Percentiles rank a stretch among this genome's conserved stretches.
Evolutionary conservation across 2,797 vertebrate species (phyloP).

Genomic region (Sternotherus odoratus): DNA sequence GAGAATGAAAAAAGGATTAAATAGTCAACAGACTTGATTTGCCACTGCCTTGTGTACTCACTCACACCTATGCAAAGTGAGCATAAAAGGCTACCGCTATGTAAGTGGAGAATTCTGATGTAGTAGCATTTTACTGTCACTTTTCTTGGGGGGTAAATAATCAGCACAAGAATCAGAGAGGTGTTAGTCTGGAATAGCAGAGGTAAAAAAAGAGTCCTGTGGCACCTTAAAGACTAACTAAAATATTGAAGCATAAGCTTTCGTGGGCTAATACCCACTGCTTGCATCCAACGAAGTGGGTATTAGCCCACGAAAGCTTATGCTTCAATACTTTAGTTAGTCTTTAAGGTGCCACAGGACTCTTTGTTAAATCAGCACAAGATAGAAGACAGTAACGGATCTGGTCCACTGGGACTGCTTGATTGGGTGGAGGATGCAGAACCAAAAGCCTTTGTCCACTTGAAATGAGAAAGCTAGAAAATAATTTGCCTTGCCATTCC

Average conservation of each 20-base stretch:
- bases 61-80: neutral
- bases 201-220: too few relatives aligned
- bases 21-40: neutral
- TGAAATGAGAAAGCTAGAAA: neutral
- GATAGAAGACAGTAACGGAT: neutral
- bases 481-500: neutral
- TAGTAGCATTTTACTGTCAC: neutral
- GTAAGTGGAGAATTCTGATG: neutral
- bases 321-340: too few relatives aligned
- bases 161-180: neutral
- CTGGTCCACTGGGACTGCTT: neutral
- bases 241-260: too few relatives aligned
- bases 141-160: neutral
- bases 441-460: neutral
- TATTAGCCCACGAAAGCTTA: too few relatives aligned
- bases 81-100: neutral
- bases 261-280: too few relatives aligned
- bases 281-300: too few relatives aligned
- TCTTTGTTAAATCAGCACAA: neutral
- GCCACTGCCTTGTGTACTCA: neutral
- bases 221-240: too few relatives aligned
- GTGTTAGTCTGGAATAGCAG: too few relatives aligned
- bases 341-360: too few relatives aligned
- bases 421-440: neutral
- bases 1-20: fast-evolving